Percentiles rank a stretch among this genome's conserved stretches.
Evolutionary conservation across 2,797 vertebrate genomes (phyloP).

Genomic region (Diplodus sargus): DNA sequence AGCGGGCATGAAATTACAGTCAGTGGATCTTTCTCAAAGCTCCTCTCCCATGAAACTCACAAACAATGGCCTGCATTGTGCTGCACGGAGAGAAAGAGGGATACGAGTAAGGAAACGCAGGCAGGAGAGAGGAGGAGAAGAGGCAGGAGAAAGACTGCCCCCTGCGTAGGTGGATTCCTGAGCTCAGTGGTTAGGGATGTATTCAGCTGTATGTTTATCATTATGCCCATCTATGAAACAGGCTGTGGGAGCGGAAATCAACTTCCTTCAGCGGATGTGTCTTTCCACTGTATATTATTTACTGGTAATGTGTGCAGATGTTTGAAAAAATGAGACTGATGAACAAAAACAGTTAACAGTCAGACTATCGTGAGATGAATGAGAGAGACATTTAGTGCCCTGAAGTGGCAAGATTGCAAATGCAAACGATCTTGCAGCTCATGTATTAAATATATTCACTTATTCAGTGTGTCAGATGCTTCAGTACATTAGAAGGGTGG

Average conservation of each 20-base stretch:
- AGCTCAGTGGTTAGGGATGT: conserved; percentile 37
- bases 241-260: conserved; percentile 17
- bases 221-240: conserved; percentile 48
- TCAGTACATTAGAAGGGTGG: conserved; percentile 5
- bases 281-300: background rate
- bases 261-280: too few relatives aligned
- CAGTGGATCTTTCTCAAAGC: conserved; percentile 59
- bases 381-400: background rate
- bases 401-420: background rate
- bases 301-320: background rate
- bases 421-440: background rate
- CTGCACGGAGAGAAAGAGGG: conserved; percentile 27
- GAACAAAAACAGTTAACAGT: background rate
- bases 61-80: conserved; percentile 73
- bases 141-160: conserved; percentile 40
- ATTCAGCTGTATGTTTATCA: conserved; percentile 38
- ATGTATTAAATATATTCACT: background rate
- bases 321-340: background rate
- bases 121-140: conserved; percentile 16
- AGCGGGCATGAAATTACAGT: conserved; percentile 74
- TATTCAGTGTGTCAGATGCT: background rate
- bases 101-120: conserved; percentile 36
- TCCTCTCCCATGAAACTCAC: conserved; percentile 74
- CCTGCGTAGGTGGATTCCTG: conserved; percentile 43
- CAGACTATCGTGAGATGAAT: background rate